phyloP scores from a whole-genome alignment of 1,140 invertebrate genomes.

The Sarcophaga bullata region DNA sequence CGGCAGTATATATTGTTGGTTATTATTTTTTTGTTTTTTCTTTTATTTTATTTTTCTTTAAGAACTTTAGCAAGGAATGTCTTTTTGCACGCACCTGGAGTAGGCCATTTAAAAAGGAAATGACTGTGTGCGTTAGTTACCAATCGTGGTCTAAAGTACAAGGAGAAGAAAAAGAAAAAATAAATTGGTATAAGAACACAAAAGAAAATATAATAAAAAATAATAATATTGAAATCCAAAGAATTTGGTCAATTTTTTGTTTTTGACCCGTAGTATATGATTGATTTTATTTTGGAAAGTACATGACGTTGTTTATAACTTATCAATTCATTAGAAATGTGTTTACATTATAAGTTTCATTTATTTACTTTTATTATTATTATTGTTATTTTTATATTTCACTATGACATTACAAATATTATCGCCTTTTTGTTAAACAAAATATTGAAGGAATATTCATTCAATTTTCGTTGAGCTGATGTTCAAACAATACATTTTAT shows the following conservation, averaged over 20 bases:
- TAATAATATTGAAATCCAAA: background rate
- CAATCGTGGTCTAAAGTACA: background rate
- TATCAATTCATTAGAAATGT: background rate
- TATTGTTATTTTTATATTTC: background rate
- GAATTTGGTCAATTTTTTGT: background rate
- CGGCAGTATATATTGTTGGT: background rate
- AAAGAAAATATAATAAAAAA: constrained; percentile 3
- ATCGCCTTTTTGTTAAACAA: no score
- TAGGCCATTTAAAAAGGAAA: constrained; percentile 4
- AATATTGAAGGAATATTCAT: no score
- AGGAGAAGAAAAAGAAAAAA: no score
- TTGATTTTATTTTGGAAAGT: background rate
- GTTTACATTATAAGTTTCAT: background rate
- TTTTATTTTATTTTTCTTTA: background rate
- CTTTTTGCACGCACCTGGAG: constrained; percentile 4
- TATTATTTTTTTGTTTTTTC: background rate
- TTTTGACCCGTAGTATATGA: background rate
- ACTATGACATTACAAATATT: no score
- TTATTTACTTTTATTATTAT: background rate
- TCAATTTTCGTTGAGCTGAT: no score
- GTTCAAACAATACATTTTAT: no score
- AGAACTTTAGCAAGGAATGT: constrained; percentile 2
- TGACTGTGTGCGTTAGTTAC: constrained; percentile 12
- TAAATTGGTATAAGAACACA: background rate
- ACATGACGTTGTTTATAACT: background rate